Conservation (phyloP, 2,888 invertebrate species). For the Tillus elongatus region DNA sequence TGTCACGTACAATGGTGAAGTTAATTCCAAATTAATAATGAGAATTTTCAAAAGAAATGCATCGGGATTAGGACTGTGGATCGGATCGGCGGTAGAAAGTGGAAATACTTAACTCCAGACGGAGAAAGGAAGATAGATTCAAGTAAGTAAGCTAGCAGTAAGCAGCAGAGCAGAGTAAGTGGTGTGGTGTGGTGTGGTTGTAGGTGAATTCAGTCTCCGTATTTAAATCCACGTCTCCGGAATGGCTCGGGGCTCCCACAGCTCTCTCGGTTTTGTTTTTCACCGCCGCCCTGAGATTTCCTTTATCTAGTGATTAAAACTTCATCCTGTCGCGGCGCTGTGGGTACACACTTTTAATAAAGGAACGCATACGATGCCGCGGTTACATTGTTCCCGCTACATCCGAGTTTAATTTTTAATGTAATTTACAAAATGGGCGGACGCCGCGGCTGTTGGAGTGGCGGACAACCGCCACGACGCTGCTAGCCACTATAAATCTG, state of each 20-base stretch:
- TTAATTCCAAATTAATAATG: too few relatives aligned
- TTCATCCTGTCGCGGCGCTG: constrained; percentile 42
- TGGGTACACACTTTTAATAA: constrained; percentile 39
- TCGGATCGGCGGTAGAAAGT: too few relatives aligned
- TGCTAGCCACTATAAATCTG: constrained; percentile 5
- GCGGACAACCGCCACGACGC: constrained; percentile 4
- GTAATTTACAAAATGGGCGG: constrained; percentile 36
- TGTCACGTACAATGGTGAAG: too few relatives aligned
- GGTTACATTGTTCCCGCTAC: constrained; percentile 33
- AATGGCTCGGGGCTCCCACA: constrained; percentile 34
- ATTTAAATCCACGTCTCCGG: constrained; percentile 28
- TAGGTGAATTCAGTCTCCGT: constrained; percentile 17
- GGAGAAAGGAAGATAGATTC: too few relatives aligned
- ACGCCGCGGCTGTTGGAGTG: too few relatives aligned
- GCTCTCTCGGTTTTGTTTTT: constrained; percentile 35
- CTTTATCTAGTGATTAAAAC: constrained; percentile 45
- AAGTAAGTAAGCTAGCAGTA: too few relatives aligned
- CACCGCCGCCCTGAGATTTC: constrained; percentile 41
- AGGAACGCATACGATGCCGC: constrained; percentile 32
- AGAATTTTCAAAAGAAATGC: too few relatives aligned
- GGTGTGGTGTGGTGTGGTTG: too few relatives aligned
- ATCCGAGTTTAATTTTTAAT: constrained; percentile 36
- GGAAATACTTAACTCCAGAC: too few relatives aligned
- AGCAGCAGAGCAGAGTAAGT: too few relatives aligned
- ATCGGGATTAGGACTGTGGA: too few relatives aligned